Evolutionary conservation across 2,888 invertebrate genomes (phyloP), one percentile per base, ranked within the genome.

Genomic region (Plutella xylostella): DNA sequence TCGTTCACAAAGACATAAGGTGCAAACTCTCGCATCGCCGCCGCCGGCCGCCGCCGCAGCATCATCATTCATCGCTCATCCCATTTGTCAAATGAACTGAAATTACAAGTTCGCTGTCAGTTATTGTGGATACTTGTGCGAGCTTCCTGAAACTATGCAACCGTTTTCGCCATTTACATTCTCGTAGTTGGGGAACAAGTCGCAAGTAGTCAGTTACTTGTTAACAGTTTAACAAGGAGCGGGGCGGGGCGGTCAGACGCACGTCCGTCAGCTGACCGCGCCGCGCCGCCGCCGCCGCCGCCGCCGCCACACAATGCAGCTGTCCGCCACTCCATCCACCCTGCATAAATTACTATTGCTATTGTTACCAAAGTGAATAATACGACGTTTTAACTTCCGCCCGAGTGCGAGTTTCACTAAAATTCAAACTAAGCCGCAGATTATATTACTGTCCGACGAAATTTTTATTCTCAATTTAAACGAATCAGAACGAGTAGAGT

Each of bases 231-330:
- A 68, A 70, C 66, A 65, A 65, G 42, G 68, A 60, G 71, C 63
- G 65, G 62, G 60, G 63, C 55, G 56, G 60, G 56, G 63, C 65
- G 76, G 76, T 68, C 71, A 70, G 68, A 68, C 72, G 19, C 30
- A 30, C 31, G 78, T 78, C 78, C 73, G 67, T 80, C 80, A 79
- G 72, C 61, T 58, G 63, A 64, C 62, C 31, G 30, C 58, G 63
- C n/a, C n/a, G n/a, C n/a, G n/a, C n/a, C n/a, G n/a, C n/a, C n/a
- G n/a, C n/a, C n/a, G n/a, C 58, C 58, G 52, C 52, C 60, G 63
- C 63, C 61, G 60, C 58, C 45, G n/a, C n/a, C 51, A 55, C 67
- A 68, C 66, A 65, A 68, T 59, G 57, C 56, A 57, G 60, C 57
- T 57, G 52, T 51, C 52, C 50, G 42, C 17, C 25, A 22, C 22